Evolutionary conservation across 2,888 invertebrate genomes (phyloP), one percentile per base, ranked within the genome.

Genomic region (Phrixothrix hirtus): DNA sequence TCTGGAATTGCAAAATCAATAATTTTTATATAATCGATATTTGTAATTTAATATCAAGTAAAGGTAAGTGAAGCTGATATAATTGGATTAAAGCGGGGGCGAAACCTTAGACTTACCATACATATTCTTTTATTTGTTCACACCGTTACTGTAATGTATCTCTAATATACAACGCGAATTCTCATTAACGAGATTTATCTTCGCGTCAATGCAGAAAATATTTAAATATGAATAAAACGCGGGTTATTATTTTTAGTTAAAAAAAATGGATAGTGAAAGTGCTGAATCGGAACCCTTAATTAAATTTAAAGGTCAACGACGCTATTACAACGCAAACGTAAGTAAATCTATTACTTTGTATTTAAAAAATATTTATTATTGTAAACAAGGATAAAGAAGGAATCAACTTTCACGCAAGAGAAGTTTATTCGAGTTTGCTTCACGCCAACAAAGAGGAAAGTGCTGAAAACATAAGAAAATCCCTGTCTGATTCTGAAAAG

Each of bases 61-160:
- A 37, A 25, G 32, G 17, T 32, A 34, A 35, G 34, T 35, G 48
- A 42, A 35, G 48, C 48, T 41, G 32, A 42, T 35, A 41, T 41
- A 48, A 48, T 34, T 41, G 21, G 41, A 25, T 48, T 48, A 48
- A 35, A 42, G 41, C 17, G 41, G 48, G 48, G 41, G 14, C 29
- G 38, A 27, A 41, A 48, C 34, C 25, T 11, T 41, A 34, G 30
- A 12, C 26, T 12, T 25, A 27, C 16, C 9, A 39, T 14, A 27
- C 11, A 6, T 34, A 17, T 38, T 26, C 35, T 35, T 38, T 42
- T 42, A 10, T 7, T 27, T 25, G n/a, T 38, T 13, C 11, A 26
- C 26, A 12, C 9, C 12, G 4, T 27, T 21, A 21, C 4, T 21
- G 7, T 7, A 21, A n/a, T n/a, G n/a, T n/a, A n/a, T n/a, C n/a